Evolutionary conservation across 2,113 vertebrate species (phyloP), one percentile per base, ranked within the genome.

Genomic region (Sylvia atricapilla): DNA sequence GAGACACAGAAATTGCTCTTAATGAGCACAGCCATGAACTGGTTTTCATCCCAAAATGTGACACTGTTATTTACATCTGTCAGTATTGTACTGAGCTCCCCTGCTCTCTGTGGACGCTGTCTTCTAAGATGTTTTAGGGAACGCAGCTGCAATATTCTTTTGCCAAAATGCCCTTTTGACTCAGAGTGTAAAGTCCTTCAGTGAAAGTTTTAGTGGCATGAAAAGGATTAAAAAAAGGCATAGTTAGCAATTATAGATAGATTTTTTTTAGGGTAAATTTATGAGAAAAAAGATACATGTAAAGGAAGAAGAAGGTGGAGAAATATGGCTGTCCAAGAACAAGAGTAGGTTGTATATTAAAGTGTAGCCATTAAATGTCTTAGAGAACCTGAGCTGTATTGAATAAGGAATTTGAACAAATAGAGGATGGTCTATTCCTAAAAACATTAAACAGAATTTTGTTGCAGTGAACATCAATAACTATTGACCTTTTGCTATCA

Each of bases 31-130:
- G 5, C 73, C 80, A 69, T 58, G 80, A 82, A 46, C 93, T 93
- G 95, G 88, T 96, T 94, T 95, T 95, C 86, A 73, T 94, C 76
- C 86, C 80, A 52, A 90, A 86, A 90, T 84, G 86, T 93, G 94
- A 94, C 88, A 58, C 66, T 82, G 80, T 92, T 97, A 90, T 94
- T 97, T 96, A 91, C 90, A 84, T 95, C 84, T 95, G 83, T 86
- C 94, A 90, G 88, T 89, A 53, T 94, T 94, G 86, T 84, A 59
- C 73, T 1, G 4, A 74, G 62, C 58, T 69, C 41, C 90, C 79
- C 49, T 0, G 4, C 62, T 96, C 88, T 86, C 88, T 50, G 10
- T 73, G 46, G 94, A 92, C 28, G 1, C 53, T 27, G 20, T 80
- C 62, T 94, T 93, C 83, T 69, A 66, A 90, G 88, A 87, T 21